Evolutionary conservation across 2,113 vertebrate genomes (phyloP), one percentile per base, ranked within the genome.

Genomic region (Burhinus oedicnemus): DNA sequence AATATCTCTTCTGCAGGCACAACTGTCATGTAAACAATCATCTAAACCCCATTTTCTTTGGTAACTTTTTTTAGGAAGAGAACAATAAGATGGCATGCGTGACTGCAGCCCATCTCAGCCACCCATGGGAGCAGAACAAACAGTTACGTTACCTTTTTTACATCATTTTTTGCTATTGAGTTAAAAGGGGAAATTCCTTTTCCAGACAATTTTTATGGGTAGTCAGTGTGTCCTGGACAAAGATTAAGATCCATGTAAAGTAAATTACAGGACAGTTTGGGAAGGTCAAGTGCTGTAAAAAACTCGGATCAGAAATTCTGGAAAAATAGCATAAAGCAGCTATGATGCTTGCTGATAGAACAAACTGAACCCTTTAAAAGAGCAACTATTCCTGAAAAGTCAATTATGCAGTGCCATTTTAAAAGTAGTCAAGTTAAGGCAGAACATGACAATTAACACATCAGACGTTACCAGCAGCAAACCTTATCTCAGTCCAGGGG

Each of bases 11-110:
- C 77, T 85, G 30, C 54, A 84, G 80, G 44, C 65, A 82, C 40
- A 89, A 87, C 65, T 81, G 71, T 30, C 77, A 51, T 72, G 52
- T 72, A 84, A 91, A 92, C 61, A 82, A 65, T 34, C 9, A 91
- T 64, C 64, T 75, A 92, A 88, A 89, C 0, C 21, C 21, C 58
- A 83, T 86, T 91, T 94, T 94, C 72, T 91, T 75, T 92, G 69
- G 61, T 65, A 90, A 94, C 12, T 40, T 44, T 90, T 94, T 92
- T 93, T 74, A 80, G 71, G 12, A 85, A 30, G 26, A 93, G 77
- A 97, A 97, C 72, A 95, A 82, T 96, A 87, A 89, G 80, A 93
- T 69, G 83, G 52, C 47, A 70, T 75, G 15, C 44, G 44, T 87
- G 49, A 76, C 77, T 76, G 80, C 52, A 88, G 70, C 51, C 34